phyloP scores from a whole-genome alignment of 2,797 vertebrate species.

The Chelmon rostratus region DNA sequence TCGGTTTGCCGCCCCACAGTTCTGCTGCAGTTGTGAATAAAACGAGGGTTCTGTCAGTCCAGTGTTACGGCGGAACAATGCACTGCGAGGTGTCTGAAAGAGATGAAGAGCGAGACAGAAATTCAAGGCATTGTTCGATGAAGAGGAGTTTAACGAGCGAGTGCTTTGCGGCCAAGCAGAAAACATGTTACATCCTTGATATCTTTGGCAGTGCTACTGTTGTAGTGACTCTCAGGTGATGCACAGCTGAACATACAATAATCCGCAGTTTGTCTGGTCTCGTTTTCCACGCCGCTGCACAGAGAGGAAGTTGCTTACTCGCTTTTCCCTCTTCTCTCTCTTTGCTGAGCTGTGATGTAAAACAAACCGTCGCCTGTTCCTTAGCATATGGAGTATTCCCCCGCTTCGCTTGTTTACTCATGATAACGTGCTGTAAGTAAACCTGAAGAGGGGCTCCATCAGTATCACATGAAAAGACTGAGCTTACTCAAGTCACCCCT shows the following conservation, averaged over 20 bases:
- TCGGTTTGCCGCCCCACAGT: background rate
- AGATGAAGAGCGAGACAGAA: background rate
- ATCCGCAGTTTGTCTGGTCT: slow-evolving; percentile 33
- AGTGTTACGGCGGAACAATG: background rate
- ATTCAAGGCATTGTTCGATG: slow-evolving; percentile 23
- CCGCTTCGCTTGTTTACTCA: slow-evolving; percentile 41
- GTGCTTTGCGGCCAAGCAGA: slow-evolving; percentile 11
- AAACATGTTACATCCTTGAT: background rate
- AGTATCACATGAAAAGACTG: slow-evolving; percentile 37
- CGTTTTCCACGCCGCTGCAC: slow-evolving; percentile 41
- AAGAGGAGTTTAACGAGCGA: slow-evolving; percentile 3
- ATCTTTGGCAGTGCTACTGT: background rate
- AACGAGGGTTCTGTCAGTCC: background rate
- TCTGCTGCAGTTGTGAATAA: background rate
- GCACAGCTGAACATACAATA: slow-evolving; percentile 29
- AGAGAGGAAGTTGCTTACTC: slow-evolving; percentile 22
- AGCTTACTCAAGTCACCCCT: slow-evolving; percentile 52
- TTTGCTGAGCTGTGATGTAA: slow-evolving; percentile 43
- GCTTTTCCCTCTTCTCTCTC: background rate
- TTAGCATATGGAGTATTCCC: background rate
- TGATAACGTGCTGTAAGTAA: slow-evolving; percentile 18
- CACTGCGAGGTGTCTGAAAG: background rate
- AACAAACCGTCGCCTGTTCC: slow-evolving; percentile 27
- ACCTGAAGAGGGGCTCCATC: slow-evolving; percentile 28
- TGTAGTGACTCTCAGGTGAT: slow-evolving; percentile 32